Evolutionary conservation across 2,113 vertebrate genomes (phyloP).

Genomic region (Hydropotes inermis): DNA sequence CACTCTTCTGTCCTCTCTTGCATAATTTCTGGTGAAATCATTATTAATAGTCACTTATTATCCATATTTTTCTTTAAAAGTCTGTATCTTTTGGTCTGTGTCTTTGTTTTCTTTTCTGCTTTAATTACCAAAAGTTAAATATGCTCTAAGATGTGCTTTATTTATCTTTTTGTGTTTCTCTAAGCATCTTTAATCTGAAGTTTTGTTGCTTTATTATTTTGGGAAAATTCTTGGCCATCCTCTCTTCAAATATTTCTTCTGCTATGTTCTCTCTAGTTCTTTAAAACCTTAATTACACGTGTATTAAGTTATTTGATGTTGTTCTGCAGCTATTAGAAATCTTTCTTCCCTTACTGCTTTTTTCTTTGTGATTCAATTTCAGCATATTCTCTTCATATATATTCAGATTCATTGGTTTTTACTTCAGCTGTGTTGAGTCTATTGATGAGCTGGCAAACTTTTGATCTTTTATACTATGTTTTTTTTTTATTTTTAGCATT

Average conservation of each 20-base stretch:
- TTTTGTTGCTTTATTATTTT: neutral
- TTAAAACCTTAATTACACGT: neutral
- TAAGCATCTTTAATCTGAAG: neutral
- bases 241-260: neutral
- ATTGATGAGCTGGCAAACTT: neutral
- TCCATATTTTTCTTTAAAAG: neutral
- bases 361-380: neutral
- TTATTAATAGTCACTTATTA: neutral
- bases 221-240: neutral
- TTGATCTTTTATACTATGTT: neutral
- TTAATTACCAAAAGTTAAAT: neutral
- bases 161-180: neutral
- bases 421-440: neutral
- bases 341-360: neutral
- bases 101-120: neutral
- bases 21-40: neutral
- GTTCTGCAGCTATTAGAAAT: neutral
- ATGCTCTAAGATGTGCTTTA: neutral
- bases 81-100: neutral
- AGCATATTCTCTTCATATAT: neutral
- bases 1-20: neutral
- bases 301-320: neutral
- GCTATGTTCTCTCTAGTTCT: neutral
- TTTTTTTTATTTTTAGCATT: neutral
- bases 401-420: neutral